Conservation (phyloP, 1,140 invertebrate species). For the Matsumurasca onukii region DNA sequence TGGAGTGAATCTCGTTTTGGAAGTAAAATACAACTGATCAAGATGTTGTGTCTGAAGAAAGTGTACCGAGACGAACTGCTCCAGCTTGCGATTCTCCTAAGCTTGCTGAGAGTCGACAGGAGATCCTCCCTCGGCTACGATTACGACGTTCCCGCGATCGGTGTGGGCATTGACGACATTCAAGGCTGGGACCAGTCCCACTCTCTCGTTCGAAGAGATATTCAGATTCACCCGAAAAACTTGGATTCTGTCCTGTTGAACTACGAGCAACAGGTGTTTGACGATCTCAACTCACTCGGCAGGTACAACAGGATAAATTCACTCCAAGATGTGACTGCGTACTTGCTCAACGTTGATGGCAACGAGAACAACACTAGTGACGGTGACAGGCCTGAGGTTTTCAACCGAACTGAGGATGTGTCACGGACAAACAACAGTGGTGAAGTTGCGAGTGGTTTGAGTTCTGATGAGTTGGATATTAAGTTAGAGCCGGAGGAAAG, state of each 20-base stretch:
- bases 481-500: constrained; percentile 43
- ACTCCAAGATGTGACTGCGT: constrained; percentile 55
- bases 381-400: not conserved
- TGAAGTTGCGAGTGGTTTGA: constrained; percentile 1
- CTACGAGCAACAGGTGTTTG: constrained; percentile 72
- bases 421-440: not conserved
- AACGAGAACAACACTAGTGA: not conserved
- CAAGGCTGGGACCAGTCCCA: constrained; percentile 54
- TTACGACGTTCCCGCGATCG: constrained; percentile 53
- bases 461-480: constrained; percentile 38
- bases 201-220: constrained; percentile 55
- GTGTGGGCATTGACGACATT: constrained; percentile 61
- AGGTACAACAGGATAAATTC: constrained; percentile 53
- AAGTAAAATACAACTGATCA: constrained; percentile 34
- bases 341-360: constrained; percentile 40
- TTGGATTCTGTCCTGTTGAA: constrained; percentile 69
- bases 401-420: not conserved
- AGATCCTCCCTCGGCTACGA: constrained; percentile 59
- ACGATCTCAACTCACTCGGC: constrained; percentile 71
- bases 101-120: constrained; percentile 71
- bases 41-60: constrained; percentile 74
- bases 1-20: constrained; percentile 12
- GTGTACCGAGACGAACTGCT: constrained; percentile 75
- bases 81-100: constrained; percentile 73
- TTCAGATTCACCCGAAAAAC: constrained; percentile 70